Conservation (phyloP, 2,888 invertebrate genomes). For the Bellardia bayeri region DNA sequence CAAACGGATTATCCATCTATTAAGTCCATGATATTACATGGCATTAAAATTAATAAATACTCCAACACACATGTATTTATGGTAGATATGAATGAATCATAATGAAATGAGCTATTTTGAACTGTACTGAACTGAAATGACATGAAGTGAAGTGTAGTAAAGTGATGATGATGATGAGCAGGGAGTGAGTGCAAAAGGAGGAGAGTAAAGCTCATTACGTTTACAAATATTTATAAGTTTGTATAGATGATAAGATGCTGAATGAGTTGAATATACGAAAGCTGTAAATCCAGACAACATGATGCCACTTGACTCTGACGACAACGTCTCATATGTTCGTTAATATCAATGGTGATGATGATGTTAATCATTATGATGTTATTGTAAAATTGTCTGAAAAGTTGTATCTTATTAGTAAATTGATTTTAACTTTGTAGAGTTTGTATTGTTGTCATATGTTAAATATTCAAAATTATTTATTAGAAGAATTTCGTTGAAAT, state of each 20-base stretch:
- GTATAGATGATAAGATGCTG: background rate
- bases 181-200: background rate
- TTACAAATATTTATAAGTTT: slow-evolving; percentile 25
- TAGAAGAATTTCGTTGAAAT: slow-evolving; percentile 1
- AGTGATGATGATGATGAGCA: too few species aligned
- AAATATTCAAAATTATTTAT: background rate
- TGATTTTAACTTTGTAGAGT: background rate
- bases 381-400: slow-evolving; percentile 24
- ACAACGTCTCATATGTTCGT: background rate
- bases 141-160: too few species aligned
- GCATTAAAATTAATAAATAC: slow-evolving; percentile 58
- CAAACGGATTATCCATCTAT: slow-evolving; percentile 60
- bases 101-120: background rate
- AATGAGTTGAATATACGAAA: background rate
- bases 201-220: slow-evolving; percentile 13
- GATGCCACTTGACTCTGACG: slow-evolving; percentile 41
- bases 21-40: slow-evolving; percentile 51
- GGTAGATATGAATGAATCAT: slow-evolving; percentile 15
- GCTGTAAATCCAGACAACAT: slow-evolving; percentile 31
- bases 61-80: background rate
- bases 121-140: background rate
- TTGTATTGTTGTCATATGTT: background rate
- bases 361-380: background rate
- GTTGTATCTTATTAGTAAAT: slow-evolving; percentile 23
- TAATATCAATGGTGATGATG: background rate